These are phyloP conservation scores for Atta texana DNA, from an alignment of 1,140 invertebrate species.

Conservation along the genomic window DNA sequence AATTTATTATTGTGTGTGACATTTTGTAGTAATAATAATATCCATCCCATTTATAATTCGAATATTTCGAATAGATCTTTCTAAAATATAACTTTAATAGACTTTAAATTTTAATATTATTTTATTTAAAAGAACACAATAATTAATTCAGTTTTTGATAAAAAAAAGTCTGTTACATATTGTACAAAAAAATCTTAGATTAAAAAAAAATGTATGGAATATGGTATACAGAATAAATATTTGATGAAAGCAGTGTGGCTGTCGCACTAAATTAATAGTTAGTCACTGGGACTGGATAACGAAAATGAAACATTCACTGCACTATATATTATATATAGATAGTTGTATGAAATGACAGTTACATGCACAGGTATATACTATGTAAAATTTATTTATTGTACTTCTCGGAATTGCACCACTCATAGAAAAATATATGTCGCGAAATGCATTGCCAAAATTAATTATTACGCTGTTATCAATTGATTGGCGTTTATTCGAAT, in stretches of 20 bases:
- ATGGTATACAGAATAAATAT: background rate
- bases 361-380: background rate
- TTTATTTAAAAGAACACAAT: background rate
- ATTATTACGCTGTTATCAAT: background rate
- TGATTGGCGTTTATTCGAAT: background rate
- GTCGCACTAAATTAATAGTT: background rate
- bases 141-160: background rate
- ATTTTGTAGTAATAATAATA: background rate
- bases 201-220: background rate
- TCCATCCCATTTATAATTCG: background rate
- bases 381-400: background rate
- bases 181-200: background rate
- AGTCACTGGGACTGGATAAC: background rate
- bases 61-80: background rate
- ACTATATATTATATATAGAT: background rate
- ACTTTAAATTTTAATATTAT: conserved; percentile 1
- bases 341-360: background rate
- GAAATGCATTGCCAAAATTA: conserved; percentile 5
- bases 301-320: background rate
- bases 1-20: background rate
- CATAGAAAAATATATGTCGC: background rate
- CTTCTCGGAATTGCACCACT: background rate
- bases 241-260: background rate
- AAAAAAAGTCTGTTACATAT: background rate
- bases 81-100: background rate